Evolutionary conservation across 1,140 invertebrate species (phyloP), one percentile per base, ranked within the genome.

Genomic region (Paramacrobiotus metropolitanus): DNA sequence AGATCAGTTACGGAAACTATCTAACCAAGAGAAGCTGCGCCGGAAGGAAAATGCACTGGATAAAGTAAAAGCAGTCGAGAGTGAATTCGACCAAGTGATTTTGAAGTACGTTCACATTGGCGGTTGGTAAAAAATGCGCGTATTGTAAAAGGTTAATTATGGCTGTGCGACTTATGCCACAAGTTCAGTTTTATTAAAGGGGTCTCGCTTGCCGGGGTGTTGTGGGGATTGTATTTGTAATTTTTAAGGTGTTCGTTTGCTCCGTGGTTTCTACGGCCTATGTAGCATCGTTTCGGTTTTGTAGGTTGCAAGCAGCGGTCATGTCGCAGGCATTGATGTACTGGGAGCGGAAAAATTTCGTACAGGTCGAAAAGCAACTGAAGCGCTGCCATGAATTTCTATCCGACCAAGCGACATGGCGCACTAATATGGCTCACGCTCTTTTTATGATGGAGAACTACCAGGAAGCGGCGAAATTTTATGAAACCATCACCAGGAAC

Each of bases 251-350:
- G n/a, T n/a, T n/a, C n/a, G n/a, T n/a, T n/a, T 30, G 24, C 31
- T 29, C 28, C 20, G 55, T 28, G 29, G 31, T 30, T 20, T 18
- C 1, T n/a, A n/a, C 34, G 1, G 20, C 21, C n/a, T 60, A 2
- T n/a, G 24, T 29, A n/a, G 60, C 44, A 44, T 18, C 21, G 15
- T 61, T 61, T 30, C n/a, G 4, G 4, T 61, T 20, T 61, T 20
- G 24, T 24, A 55, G 48, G 24, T 55, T 55, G 24, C 48, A 20
- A 24, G 93, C 94, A 0, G 87, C 97, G 18, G 77, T 98, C 9
- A 97, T 98, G 93, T 88, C 92, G 1, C 92, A 98, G 73, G 92
- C 93, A 0, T 96, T 94, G 79, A 94, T 98, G 65, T 94, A 93
- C 68, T 98, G 94, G 94, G 91, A 97, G 62, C 78, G 88, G 68